Evolutionary conservation across 2,113 vertebrate genomes (phyloP).

Genomic region (Falco punctatus): DNA sequence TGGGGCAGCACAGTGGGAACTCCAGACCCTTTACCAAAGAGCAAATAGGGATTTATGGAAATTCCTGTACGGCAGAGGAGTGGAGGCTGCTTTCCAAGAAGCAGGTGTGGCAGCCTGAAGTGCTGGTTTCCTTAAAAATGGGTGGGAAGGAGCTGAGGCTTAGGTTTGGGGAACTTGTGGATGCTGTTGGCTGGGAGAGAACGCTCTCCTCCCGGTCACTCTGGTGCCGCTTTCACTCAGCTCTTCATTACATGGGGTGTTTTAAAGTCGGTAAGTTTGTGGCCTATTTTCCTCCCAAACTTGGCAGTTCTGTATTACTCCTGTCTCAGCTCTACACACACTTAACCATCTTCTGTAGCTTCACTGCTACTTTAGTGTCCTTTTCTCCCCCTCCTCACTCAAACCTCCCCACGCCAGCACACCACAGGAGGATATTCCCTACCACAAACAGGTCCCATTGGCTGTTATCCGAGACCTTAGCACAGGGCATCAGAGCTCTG

Average conservation of each 20-base stretch:
- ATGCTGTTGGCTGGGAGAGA: background rate
- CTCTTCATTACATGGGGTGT: rapidly evolving
- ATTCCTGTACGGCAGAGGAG: background rate
- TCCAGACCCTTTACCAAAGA: background rate
- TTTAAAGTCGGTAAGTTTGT: background rate
- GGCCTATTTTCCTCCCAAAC: background rate
- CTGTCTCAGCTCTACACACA: background rate
- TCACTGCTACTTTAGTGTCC: background rate
- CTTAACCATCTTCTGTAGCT: background rate
- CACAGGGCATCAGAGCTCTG: background rate
- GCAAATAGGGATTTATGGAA: background rate
- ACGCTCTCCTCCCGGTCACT: rapidly evolving
- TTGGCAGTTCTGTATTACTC: background rate
- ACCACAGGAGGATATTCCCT: background rate
- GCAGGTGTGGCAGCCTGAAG: background rate
- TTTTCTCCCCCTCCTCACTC: background rate
- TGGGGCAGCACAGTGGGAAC: background rate
- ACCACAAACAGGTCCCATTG: too few relatives aligned
- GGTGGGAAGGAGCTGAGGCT: background rate
- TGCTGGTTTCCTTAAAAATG: background rate
- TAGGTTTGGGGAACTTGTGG: background rate
- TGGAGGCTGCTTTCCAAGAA: background rate
- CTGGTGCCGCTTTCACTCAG: background rate
- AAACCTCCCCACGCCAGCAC: background rate
- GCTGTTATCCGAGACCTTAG: background rate